Conservation (phyloP, 2,888 invertebrate genomes). For the Scaeva pyrastri region DNA sequence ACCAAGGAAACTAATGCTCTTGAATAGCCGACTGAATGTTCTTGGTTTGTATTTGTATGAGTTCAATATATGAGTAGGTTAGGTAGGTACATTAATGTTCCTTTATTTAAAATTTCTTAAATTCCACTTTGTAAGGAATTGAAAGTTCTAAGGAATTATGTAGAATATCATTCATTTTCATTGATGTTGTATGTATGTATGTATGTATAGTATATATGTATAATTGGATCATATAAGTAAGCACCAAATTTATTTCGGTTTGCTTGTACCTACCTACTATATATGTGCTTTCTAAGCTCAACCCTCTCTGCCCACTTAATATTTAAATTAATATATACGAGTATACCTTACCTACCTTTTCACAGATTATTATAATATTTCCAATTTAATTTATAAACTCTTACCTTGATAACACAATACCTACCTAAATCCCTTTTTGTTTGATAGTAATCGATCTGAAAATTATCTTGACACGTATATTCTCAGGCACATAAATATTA, state of each 20-base stretch:
- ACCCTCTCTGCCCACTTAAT: background rate
- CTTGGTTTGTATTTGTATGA: background rate
- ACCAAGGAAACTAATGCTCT: background rate
- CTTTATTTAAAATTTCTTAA: background rate
- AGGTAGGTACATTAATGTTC: too few species aligned
- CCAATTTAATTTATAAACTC: conserved; percentile 36
- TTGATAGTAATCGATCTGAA: conserved; percentile 35
- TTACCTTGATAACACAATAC: conserved; percentile 10
- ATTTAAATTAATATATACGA: conserved; percentile 13
- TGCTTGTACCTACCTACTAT: too few species aligned
- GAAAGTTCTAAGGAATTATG: background rate
- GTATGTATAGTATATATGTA: too few species aligned
- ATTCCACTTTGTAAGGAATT: background rate
- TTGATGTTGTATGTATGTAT: too few species aligned
- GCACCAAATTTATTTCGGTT: conserved; percentile 5
- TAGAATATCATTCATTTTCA: conserved; percentile 4
- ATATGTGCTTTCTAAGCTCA: background rate
- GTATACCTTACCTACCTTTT: conserved; percentile 5
- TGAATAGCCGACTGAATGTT: background rate
- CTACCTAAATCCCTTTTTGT: conserved; percentile 4
- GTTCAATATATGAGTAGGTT: too few species aligned
- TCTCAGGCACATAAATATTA: conserved; percentile 35
- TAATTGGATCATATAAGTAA: conserved; percentile 2
- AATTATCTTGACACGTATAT: conserved; percentile 39
- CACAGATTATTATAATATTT: conserved; percentile 38